Evolutionary conservation across 2,888 invertebrate genomes (phyloP), one percentile per base, ranked within the genome.

Genomic region (Hipparchia sbordonii): DNA sequence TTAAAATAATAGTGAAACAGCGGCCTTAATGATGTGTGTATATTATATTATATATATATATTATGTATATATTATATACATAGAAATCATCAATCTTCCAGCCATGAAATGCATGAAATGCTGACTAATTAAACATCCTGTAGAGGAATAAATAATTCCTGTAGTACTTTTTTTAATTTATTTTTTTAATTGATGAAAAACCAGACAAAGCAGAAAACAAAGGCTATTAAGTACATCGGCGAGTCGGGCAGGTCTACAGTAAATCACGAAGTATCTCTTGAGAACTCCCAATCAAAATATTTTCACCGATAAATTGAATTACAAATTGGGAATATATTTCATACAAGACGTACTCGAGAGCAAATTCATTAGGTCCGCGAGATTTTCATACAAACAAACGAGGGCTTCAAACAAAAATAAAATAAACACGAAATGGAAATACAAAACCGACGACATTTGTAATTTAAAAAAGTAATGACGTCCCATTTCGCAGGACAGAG

Each of bases 401-500:
- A 46, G 71, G 71, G 71, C 70, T 69, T 69, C 72, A 72, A 72
- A 74, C 73, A 75, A 72, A 76, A 75, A 73, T 73, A 75, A 77
- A 77, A 90, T 87, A 88, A 87, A 89, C 85, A 87, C 74, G 80
- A 79, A 82, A 82, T 78, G 79, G 77, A 79, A 80, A 80, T 78
- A 78, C 79, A 79, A 82, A 89, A 90, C 88, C 87, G 87, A 86
- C 87, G 84, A 85, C 89, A 84, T 89, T 87, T 88, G 92, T 91
- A 92, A 92, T 92, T 92, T 92, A 91, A 93, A 92, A 82, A 89
- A 88, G 90, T 92, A 92, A 93, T 92, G 92, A 91, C 92, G 91
- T 91, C 90, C 90, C 91, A 90, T 92, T 92, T 88, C 87, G 87
- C 89, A 85, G 91, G 89, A 90, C 90, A 89, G 90, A 90, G 88